Conservation (phyloP, 1,140 invertebrate species). For the Nasonia vitripennis region DNA sequence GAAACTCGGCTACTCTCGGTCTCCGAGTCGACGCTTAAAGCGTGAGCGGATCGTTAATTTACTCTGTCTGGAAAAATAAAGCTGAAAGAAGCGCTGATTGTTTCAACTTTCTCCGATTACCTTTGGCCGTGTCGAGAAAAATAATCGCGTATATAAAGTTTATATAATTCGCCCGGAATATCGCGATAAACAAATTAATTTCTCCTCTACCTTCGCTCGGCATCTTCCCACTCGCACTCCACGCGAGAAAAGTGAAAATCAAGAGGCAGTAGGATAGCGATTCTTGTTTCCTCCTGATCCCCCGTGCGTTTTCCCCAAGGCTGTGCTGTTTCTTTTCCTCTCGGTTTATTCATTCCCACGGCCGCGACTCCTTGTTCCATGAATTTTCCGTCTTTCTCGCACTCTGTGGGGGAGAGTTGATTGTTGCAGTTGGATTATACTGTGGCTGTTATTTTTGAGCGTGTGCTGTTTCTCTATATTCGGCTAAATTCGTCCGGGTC, state of each 20-base stretch:
- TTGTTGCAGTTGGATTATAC: no score
- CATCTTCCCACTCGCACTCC: neutral
- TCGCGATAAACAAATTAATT: neutral
- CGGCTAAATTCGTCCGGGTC: no score
- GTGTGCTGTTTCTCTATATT: no score
- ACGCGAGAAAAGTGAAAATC: neutral
- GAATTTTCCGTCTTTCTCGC: neutral
- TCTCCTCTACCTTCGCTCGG: neutral
- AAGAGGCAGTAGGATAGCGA: neutral
- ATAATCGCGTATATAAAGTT: no score
- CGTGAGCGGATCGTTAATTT: neutral
- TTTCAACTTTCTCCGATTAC: neutral
- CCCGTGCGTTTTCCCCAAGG: neutral
- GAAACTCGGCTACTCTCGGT: neutral
- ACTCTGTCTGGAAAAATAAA: neutral
- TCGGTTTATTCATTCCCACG: no score
- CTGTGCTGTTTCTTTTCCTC: neutral
- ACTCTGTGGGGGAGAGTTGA: neutral
- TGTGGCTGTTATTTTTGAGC: no score
- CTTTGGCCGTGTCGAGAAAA: neutral
- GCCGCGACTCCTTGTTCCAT: neutral
- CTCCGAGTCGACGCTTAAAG: neutral
- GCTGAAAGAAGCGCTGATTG: neutral
- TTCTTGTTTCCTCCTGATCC: no score
- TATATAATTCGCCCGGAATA: neutral